Conservation (phyloP, 2,113 vertebrate genomes). For the Paedocypris sp. region DNA sequence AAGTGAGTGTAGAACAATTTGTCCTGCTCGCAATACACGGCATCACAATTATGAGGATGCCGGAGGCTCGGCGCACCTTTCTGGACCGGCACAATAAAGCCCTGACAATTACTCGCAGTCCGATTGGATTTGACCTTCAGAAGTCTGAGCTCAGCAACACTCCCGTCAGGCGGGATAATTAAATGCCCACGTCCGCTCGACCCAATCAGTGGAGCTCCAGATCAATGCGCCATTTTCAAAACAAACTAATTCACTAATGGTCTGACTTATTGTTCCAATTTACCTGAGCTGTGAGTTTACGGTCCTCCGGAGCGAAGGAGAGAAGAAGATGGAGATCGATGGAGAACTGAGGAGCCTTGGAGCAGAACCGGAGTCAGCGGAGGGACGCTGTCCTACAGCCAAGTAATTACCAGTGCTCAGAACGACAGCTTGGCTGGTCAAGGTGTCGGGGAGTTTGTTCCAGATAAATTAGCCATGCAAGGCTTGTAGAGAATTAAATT, state of each 20-base stretch:
- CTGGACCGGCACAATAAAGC: constrained; percentile 45
- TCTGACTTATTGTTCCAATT: constrained; percentile 62
- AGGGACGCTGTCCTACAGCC: constrained; percentile 45
- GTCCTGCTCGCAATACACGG: neutral
- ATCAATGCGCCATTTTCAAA: constrained; percentile 65
- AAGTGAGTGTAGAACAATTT: constrained; percentile 2
- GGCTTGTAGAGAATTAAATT: constrained; percentile 37
- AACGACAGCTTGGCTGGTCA: constrained; percentile 23
- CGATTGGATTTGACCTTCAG: constrained; percentile 69
- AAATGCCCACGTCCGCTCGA: constrained; percentile 54
- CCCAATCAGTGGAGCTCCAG: constrained; percentile 52
- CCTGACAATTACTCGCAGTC: constrained; percentile 46
- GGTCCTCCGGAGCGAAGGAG: constrained; percentile 45
- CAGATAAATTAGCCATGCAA: constrained; percentile 36
- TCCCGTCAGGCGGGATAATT: constrained; percentile 55
- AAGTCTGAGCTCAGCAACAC: constrained; percentile 55
- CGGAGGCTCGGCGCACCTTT: neutral
- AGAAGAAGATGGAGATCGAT: constrained; percentile 14
- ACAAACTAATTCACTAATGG: constrained; percentile 70
- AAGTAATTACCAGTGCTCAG: constrained; percentile 53
- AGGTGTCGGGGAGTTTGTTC: constrained; percentile 20
- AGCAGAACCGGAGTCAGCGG: constrained; percentile 14
- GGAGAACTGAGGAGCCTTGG: neutral
- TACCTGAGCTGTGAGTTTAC: constrained; percentile 60
- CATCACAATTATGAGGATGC: neutral